A percentile compares a stretch with the other conserved stretches of the same genome.
Conservation (phyloP, 2,888 invertebrate genomes). For the Phasia obesa region DNA sequence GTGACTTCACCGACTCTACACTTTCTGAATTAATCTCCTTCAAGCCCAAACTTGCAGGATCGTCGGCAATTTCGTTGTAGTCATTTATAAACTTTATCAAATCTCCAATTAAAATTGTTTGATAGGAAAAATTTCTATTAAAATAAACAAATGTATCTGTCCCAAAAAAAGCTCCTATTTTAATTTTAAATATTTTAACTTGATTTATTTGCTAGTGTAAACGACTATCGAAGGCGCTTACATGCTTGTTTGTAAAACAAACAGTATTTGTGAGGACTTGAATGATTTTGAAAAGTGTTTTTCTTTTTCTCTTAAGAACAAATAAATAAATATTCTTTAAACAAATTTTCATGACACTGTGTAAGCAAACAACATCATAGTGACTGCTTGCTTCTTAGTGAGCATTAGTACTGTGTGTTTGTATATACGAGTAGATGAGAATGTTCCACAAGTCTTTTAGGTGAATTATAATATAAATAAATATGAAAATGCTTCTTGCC, state of each 20-base stretch:
- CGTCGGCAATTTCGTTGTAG: too few relatives aligned
- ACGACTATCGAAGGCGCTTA: constrained; percentile 36
- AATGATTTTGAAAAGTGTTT: constrained; percentile 38
- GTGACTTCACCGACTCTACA: too few relatives aligned
- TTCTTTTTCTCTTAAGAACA: constrained; percentile 25
- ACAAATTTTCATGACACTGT: constrained; percentile 51
- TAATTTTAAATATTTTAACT: too few relatives aligned
- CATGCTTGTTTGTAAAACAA: constrained; percentile 1
- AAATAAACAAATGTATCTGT: too few relatives aligned
- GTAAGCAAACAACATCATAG: constrained; percentile 19
- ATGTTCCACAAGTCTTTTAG: constrained; percentile 40
- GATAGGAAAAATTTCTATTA: too few relatives aligned
- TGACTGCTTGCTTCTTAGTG: neutral
- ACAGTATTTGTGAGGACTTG: constrained; percentile 18
- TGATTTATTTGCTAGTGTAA: constrained; percentile 19
- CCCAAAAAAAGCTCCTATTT: too few relatives aligned
- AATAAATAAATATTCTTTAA: constrained; percentile 30
- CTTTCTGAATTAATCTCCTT: too few relatives aligned
- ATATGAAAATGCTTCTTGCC: constrained; percentile 61
- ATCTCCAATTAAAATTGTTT: too few relatives aligned
- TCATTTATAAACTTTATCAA: too few relatives aligned
- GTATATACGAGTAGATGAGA: neutral
- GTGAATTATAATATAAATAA: constrained; percentile 59
- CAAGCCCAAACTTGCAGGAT: too few relatives aligned
- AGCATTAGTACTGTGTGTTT: neutral